Evolutionary conservation across 1,140 invertebrate species (phyloP), one percentile per base, ranked within the genome.

Genomic region (Anoplophora glabripennis): DNA sequence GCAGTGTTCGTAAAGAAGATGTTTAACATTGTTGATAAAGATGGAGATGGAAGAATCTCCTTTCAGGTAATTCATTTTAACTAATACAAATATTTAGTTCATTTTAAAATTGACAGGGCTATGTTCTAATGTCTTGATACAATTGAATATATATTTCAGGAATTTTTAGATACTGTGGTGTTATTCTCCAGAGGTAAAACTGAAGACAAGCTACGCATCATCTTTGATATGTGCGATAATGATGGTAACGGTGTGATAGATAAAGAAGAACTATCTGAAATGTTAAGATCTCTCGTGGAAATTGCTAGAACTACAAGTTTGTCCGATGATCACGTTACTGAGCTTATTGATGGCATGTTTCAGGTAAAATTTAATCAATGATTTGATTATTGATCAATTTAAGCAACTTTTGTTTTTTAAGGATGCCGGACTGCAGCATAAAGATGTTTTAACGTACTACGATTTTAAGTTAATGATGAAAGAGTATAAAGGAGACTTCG

Each of bases 221-320:
- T 99, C 56, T 99, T 99, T 71, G 93, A 98, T 71, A 99, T 99
- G 97, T 99, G 96, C 73, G 96, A 99, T 73, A 92, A 95, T 65
- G 94, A 99, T 73, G 84, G 92, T 3, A 96, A 95, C 68, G 96
- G 95, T 0, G 90, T 95, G 0, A 96, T 99, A 55, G 93, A 98
- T 70, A 96, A 96, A 72, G 87, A 86, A 5, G 96, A 99, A 72
- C 79, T 98, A 3, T 93, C 90, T 7, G 93, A 96, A 73, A 97
- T 98, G 90, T 77, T 94, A 58, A 79, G 95, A 17, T 98, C 95
- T 0, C 74, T 98, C 5, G 91, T 98, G 0, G 95, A 98, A 75
- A 97, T 98, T 61, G 95, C 94, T 0, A 84, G 94, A 71, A 96
- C 91, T 0, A 94, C 91, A 0, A 93, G 89, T 60, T 77, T 95